phyloP scores from a whole-genome alignment of 2,113 vertebrate species.

The Copsychus sechellarum region DNA sequence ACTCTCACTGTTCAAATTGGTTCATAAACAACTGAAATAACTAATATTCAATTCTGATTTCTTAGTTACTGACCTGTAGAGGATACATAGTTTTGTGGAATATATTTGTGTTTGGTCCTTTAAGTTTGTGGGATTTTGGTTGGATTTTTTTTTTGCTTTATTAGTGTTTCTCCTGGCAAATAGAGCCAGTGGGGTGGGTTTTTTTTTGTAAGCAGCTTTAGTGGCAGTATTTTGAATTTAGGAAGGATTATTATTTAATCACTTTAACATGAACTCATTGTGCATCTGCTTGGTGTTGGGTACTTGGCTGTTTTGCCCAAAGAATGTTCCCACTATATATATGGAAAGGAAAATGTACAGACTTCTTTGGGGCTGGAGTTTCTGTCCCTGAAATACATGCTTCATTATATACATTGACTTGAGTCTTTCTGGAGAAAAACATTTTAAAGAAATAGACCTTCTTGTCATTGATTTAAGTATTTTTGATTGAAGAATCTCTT shows the following conservation, averaged over 20 bases:
- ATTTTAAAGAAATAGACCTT: neutral
- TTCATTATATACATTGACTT: neutral
- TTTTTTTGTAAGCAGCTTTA: neutral
- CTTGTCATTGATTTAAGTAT: neutral
- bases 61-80: neutral
- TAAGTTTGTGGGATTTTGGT: neutral
- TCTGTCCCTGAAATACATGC: neutral
- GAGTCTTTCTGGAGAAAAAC: neutral
- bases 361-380: neutral
- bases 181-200: neutral
- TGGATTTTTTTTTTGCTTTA: neutral
- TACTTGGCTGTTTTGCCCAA: neutral
- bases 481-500: neutral
- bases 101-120: neutral
- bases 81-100: neutral
- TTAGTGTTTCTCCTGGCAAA: neutral
- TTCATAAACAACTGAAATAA: neutral
- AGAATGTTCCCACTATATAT: neutral
- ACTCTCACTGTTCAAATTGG: neutral
- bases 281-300: neutral
- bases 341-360: neutral
- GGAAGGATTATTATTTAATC: conserved; percentile 38
- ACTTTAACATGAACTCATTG: neutral
- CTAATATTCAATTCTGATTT: neutral
- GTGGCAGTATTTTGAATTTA: conserved; percentile 13